Evolutionary conservation across 2,113 vertebrate species (phyloP).

Genomic region (Piaya cayana): DNA sequence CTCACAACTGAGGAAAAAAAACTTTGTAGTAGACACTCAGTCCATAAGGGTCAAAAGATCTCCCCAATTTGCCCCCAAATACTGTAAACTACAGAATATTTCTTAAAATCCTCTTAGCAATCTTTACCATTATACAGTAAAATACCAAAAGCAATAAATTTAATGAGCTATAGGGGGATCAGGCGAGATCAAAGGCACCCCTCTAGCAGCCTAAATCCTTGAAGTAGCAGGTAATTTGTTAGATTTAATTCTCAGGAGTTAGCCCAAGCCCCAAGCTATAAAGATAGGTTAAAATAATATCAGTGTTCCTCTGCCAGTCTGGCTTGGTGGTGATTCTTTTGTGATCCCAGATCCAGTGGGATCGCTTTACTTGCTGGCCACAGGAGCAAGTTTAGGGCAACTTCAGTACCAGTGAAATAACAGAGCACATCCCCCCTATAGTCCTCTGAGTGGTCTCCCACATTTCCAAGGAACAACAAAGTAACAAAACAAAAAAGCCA

Average conservation of each 20-base stretch:
- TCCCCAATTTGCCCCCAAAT: neutral
- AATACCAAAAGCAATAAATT: neutral
- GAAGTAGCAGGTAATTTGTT: conserved; percentile 11
- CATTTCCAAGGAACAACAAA: neutral
- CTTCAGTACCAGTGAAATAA: neutral
- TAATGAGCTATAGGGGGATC: neutral
- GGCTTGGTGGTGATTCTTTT: neutral
- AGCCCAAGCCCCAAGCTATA: neutral
- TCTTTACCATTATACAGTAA: neutral
- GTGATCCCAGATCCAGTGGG: neutral
- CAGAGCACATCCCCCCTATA: neutral
- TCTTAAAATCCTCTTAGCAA: neutral
- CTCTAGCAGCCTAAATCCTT: conserved; percentile 2
- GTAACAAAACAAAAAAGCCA: neutral
- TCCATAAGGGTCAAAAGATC: neutral
- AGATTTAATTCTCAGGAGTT: conserved; percentile 4
- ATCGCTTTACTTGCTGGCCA: neutral
- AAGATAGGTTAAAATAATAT: neutral
- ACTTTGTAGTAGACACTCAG: too few species aligned
- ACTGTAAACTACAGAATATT: neutral
- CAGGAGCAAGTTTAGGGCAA: neutral
- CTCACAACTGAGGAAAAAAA: neutral
- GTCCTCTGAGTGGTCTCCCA: neutral
- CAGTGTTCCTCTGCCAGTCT: neutral
- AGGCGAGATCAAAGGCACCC: neutral